phyloP scores from a whole-genome alignment of 2,797 vertebrate species.

The Lagodon rhomboides region DNA sequence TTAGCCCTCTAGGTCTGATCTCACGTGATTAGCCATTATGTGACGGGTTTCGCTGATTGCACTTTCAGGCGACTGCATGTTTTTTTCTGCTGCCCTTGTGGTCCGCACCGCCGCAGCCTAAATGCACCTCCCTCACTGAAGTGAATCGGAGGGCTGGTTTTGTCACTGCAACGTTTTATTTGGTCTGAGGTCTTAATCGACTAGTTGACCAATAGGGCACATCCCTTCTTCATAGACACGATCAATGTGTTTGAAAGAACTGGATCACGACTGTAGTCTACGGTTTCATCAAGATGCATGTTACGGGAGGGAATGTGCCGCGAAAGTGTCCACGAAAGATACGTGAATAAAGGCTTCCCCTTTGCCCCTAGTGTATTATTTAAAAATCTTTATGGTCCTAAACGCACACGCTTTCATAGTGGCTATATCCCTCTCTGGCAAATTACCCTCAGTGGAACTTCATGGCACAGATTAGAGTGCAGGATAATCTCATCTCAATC shows the following conservation, averaged over 20 bases:
- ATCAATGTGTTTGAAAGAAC: slow-evolving; percentile 17
- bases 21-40: no score
- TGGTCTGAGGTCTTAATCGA: no score
- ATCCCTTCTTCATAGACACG: background rate
- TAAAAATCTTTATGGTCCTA: background rate
- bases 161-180: no score
- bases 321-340: background rate
- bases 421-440: slow-evolving; percentile 39
- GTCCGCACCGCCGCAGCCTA: no score
- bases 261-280: background rate
- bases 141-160: no score
- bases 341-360: background rate
- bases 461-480: slow-evolving; percentile 52
- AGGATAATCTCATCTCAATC: slow-evolving; percentile 63
- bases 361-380: background rate
- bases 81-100: no score
- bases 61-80: no score
- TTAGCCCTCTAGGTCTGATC: no score
- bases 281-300: slow-evolving; percentile 10
- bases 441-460: slow-evolving; percentile 49
- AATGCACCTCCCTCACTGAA: no score
- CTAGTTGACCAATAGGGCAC: no score
- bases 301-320: background rate
- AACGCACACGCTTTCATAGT: slow-evolving; percentile 5
- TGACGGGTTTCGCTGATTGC: no score